Percentiles rank a stretch among this genome's conserved stretches.
Conservation (phyloP, 2,888 invertebrate genomes). For the Diabrotica balteata region DNA sequence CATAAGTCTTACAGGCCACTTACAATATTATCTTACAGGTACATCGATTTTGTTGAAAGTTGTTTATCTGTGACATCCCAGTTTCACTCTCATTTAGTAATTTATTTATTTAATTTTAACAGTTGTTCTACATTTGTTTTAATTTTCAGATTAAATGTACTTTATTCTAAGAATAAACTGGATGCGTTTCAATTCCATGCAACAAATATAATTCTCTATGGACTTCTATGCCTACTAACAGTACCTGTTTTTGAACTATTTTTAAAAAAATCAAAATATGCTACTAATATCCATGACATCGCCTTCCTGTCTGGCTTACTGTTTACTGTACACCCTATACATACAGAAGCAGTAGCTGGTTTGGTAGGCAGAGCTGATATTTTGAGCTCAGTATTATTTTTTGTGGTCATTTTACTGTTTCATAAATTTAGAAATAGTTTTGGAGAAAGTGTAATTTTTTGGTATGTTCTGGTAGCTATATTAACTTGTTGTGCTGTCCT, state of each 20-base stretch:
- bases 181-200: slow-evolving; percentile 74
- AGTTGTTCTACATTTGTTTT: slow-evolving; percentile 8
- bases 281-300: slow-evolving; percentile 55
- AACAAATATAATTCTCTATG: slow-evolving; percentile 78
- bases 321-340: slow-evolving; percentile 92
- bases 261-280: slow-evolving; percentile 47
- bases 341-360: slow-evolving; percentile 91
- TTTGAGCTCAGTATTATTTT: slow-evolving; percentile 79
- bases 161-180: slow-evolving; percentile 66
- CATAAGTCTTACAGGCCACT: slow-evolving; percentile 96
- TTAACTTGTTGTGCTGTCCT: slow-evolving; percentile 74
- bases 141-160: slow-evolving; percentile 70
- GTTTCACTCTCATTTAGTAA: too few species aligned
- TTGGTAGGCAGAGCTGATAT: slow-evolving; percentile 93
- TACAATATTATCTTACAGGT: slow-evolving; percentile 87
- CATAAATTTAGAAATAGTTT: slow-evolving; percentile 56
- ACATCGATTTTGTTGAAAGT: slow-evolving; percentile 35
- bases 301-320: slow-evolving; percentile 74
- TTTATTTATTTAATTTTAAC: too few species aligned
- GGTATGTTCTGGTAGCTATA: slow-evolving; percentile 54
- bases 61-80: too few species aligned
- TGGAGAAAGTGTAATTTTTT: slow-evolving; percentile 45
- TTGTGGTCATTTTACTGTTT: slow-evolving; percentile 74
- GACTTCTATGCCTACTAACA: slow-evolving; percentile 65
- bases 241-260: slow-evolving; percentile 61